Evolutionary conservation across 2,888 invertebrate species (phyloP), one percentile per base, ranked within the genome.

Genomic region (Nephrotoma guestfalica): DNA sequence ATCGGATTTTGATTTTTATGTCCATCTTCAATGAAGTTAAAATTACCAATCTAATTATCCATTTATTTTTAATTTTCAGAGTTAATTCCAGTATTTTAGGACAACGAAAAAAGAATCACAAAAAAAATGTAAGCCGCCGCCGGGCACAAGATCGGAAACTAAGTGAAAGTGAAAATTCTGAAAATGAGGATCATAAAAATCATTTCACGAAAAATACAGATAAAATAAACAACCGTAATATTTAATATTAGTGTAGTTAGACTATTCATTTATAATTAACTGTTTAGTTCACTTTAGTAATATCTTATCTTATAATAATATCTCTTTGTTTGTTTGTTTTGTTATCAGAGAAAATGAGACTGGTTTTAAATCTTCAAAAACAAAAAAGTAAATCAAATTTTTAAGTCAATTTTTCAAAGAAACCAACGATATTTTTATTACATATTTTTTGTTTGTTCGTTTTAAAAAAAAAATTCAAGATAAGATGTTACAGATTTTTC

Each of bases 1-100:
- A 51, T 51, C 6, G 15, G 13, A 47, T 47, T 13, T 47, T 13
- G 13, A 13, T 47, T 47, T 47, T 13, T 43, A 43, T 43, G 6
- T 43, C 43, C 6, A 51, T 15, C 51, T 57, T 57, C 6, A 30
- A 30, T 30, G 30, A 30, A 30, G 30, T 30, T 30, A 30, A 30
- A 30, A 30, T 0, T 30, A 30, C 30, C 30, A 30, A 30, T 30
- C 30, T 30, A 30, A 30, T 30, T 30, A 30, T 30, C 30, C 30
- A 30, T n/a, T 87, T 83, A 45, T 87, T 86, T 86, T 15, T 85
- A n/a, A 13, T 9, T 85, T 85, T 13, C 51, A 96, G 96, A 89
- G 94, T 95, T 87, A 96, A 96, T 91, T 96, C 96, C 0, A 96
- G 96, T 88, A 96, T 96, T 90, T 93, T 96, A 89, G 96, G 95